Percentiles rank a stretch among this genome's conserved stretches.
phyloP scores from a whole-genome alignment of 1,140 invertebrate genomes.

The Eufriesea mexicana region DNA sequence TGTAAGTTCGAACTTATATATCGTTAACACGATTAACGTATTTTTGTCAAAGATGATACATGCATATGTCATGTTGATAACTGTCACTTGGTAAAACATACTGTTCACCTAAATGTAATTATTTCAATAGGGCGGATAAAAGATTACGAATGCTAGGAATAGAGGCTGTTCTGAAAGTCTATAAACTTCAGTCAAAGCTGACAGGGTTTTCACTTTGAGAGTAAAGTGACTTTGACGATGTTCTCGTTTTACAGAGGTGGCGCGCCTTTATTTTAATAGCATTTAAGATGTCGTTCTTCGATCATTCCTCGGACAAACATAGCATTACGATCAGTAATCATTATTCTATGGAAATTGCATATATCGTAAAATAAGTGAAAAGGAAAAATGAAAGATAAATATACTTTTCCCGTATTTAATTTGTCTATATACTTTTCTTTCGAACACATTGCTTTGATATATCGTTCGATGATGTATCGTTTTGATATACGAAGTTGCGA shows the following conservation, averaged over 20 bases:
- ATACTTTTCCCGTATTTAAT: too few species aligned
- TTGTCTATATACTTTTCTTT: not conserved
- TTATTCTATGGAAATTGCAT: slow-evolving; percentile 9
- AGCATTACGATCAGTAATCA: slow-evolving; percentile 14
- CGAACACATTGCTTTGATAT: not conserved
- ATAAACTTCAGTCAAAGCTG: slow-evolving; percentile 6
- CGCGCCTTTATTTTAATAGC: slow-evolving; percentile 71
- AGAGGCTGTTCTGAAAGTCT: not conserved
- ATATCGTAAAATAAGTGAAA: not conserved
- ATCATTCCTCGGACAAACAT: slow-evolving; percentile 57
- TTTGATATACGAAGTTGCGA: too few species aligned
- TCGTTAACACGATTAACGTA: not conserved
- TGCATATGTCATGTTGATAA: too few species aligned
- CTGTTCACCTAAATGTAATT: not conserved
- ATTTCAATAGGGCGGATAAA: not conserved
- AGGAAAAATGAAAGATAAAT: too few species aligned
- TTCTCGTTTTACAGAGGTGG: slow-evolving; percentile 43
- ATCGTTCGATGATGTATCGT: not conserved
- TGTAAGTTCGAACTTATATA: slow-evolving; percentile 24
- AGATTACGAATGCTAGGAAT: not conserved
- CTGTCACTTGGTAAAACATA: not conserved
- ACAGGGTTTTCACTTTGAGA: slow-evolving; percentile 32
- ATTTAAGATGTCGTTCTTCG: slow-evolving; percentile 46
- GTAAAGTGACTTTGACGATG: slow-evolving; percentile 17
- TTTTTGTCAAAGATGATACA: not conserved